Base-by-base conservation (phyloP, 2,888 invertebrate species). In the Ariolimax columbianus region DNA sequence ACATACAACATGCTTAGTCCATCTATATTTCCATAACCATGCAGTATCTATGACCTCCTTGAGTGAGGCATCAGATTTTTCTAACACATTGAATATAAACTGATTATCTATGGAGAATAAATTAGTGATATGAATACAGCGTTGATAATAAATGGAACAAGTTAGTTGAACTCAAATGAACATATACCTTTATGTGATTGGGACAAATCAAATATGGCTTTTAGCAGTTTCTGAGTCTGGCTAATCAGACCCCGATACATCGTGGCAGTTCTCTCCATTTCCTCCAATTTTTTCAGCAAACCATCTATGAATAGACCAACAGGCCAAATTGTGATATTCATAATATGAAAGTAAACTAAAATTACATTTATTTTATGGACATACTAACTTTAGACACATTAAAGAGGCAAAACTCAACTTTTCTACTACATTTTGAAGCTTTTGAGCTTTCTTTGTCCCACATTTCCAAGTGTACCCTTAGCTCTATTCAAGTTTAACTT, bases 241-340 rank as follows among this genome's bases (percentile, higher is more conserved):
- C 97, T 97, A 77, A 98, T 98, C 40, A 99, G 95, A 40, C 97
- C 97, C 91, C 97, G 96, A 93, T 99, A 99, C 95, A 98, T 97
- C 59, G 96, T 95, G 92, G 99, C 98, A 0, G 98, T 99, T 36
- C 97, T 96, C 93, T 99, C 97, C 82, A 99, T 95, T 90, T 99
- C 98, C 90, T 98, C 97, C 84, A 99, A 95, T 91, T 98, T 97
- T 91, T 99, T 99, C 0, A 99, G 98, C 43, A 99, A 95, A 0
- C 98, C 97, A 94, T 99, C 99, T 95, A n/a, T 19, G 30, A 30
- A 51, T 17, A 33, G 33, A 51, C 6, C 73, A 26, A 55, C 23
- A 30, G 11, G 0, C 7, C 38, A 38, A 26, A n/a, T n/a, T 70
- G 36, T 70, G 36, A 70, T 36, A 17, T 11, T 19, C 36, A 47